Percentiles rank a stretch among this genome's conserved stretches.
phyloP scores from a whole-genome alignment of 2,888 invertebrate species.

The Brachylomia viminalis region DNA sequence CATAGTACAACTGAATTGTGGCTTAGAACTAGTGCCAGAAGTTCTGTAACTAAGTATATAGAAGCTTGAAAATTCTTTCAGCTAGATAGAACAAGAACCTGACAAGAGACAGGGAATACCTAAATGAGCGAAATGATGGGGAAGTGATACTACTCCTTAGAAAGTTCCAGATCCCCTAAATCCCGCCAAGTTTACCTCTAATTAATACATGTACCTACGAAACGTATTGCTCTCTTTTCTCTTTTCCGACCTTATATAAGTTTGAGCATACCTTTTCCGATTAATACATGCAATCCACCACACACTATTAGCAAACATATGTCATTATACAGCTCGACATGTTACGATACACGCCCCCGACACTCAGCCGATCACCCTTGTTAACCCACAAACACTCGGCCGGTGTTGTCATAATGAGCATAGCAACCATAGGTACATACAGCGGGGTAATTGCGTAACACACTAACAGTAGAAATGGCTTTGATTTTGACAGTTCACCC shows the following conservation, averaged over 20 bases:
- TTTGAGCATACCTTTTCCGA: neutral
- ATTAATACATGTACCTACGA: no score
- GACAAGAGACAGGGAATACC: no score
- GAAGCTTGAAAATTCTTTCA: neutral
- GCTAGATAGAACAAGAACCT: neutral
- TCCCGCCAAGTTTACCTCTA: no score
- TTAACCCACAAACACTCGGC: conserved; percentile 15
- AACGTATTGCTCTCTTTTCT: no score
- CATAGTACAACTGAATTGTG: neutral
- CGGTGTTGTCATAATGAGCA: conserved; percentile 12
- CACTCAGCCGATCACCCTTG: no score
- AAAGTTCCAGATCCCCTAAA: no score
- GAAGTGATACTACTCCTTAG: no score
- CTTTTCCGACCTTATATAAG: neutral
- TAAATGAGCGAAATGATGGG: no score
- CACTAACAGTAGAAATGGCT: no score
- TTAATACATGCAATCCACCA: no score
- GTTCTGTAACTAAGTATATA: neutral
- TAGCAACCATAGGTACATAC: neutral
- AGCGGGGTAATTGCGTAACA: no score
- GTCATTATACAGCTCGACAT: neutral
- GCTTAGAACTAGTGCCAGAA: neutral
- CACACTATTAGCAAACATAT: neutral
- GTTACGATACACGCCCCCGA: neutral
- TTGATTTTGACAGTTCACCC: no score